Base-by-base conservation (phyloP, 2,888 invertebrate species). In the Smittia sp. region DNA sequence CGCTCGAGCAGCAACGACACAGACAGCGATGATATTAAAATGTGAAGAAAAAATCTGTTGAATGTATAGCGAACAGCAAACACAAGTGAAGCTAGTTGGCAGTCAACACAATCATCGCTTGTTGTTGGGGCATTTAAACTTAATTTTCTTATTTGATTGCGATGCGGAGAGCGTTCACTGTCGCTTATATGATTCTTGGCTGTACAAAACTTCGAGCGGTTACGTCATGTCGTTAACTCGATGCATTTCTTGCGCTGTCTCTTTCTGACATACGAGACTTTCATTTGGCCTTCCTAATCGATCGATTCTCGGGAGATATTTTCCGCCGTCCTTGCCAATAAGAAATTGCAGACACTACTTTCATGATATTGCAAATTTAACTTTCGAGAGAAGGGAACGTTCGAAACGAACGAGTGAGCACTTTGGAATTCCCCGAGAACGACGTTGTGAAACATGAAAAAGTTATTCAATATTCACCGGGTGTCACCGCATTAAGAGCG, bases 391-490 rank as follows among this genome's bases (percentile, higher is more conserved):
- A 32, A 9, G 9, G 9, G 32, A 9, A n/a, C 9, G n/a, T 46
- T 46, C n/a, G 46, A 3, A 11, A 11, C 46, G 46, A 46, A 46
- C 46, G 46, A 46, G 46, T n/a, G 11, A 46, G n/a, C 58, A 15
- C 46, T 46, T 46, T 27, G 63, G 63, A 63, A 63, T 63, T 63
- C 27, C 63, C 63, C 63, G 9, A 63, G 27, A 27, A 24, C 3
- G 63, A 6, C 22, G 58, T 58, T 22, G 58, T 18, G 58, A 9
- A 18, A 22, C 58, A 58, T 18, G 15, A 4, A 58, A 63, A 63
- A 6, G 27, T 63, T 27, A 27, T 63, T 63, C 27, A 63, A 27
- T 63, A 63, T 63, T 63, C 63, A 63, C 63, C 63, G 63, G 63
- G 63, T 63, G 63, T 63, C 27, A 6, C 27, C 63, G 22, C 27